A percentile compares a stretch with the other conserved stretches of the same genome.
phyloP scores from a whole-genome alignment of 1,140 invertebrate genomes.

The Littorina saxatilis region DNA sequence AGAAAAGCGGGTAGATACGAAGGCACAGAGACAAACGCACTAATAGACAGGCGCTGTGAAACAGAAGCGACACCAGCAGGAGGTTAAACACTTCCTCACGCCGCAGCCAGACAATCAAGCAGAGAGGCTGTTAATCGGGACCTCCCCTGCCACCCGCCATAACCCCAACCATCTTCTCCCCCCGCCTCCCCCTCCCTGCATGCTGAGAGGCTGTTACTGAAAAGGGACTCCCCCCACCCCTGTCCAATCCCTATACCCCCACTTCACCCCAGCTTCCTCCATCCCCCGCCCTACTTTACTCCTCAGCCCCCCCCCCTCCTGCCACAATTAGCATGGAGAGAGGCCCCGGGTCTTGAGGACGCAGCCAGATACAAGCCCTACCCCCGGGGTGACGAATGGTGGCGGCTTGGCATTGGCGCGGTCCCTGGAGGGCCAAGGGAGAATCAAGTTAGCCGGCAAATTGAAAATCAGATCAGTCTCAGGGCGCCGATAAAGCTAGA shows the following conservation, averaged over 20 bases:
- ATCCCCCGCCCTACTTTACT: background rate
- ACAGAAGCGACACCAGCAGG: too few species aligned
- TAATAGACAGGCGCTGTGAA: background rate
- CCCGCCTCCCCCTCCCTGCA: too few species aligned
- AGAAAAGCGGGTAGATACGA: background rate
- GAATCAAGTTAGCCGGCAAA: conserved; percentile 56
- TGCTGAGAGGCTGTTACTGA: background rate
- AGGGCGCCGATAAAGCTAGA: conserved; percentile 46
- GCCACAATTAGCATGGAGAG: conserved; percentile 34
- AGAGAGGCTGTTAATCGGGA: conserved; percentile 31
- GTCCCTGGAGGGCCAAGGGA: conserved; percentile 18
- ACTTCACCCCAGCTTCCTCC: background rate
- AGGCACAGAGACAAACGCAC: background rate
- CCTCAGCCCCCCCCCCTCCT: background rate
- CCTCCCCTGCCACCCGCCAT: background rate
- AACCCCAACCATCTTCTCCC: too few species aligned
- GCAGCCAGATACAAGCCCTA: conserved; percentile 24
- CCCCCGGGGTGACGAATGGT: conserved; percentile 41
- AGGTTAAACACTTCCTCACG: background rate
- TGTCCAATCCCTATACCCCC: background rate
- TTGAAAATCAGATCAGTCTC: conserved; percentile 61
- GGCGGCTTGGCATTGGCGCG: conserved; percentile 9
- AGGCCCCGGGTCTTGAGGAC: background rate
- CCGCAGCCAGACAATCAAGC: conserved; percentile 20
- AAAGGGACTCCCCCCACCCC: too few species aligned